A percentile compares a stretch with the other conserved stretches of the same genome.
Evolutionary conservation across 2,113 vertebrate genomes (phyloP).

Genomic region (Pampusana beccarii): DNA sequence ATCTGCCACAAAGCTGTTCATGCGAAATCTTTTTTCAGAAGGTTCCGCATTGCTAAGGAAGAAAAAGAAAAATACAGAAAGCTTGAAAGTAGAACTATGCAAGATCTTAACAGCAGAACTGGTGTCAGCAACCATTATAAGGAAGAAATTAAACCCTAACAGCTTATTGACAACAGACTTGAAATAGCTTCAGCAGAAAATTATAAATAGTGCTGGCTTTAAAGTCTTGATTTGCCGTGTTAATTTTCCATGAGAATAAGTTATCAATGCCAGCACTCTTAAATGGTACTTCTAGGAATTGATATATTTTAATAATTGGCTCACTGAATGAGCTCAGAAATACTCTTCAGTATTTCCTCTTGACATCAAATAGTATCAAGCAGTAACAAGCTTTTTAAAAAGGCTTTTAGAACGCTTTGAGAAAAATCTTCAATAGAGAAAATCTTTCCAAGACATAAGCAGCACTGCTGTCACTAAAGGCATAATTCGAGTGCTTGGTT

Average conservation of each 20-base stretch:
- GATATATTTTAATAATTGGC: background rate
- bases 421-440: background rate
- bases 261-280: background rate
- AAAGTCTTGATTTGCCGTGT: background rate
- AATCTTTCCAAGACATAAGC: background rate
- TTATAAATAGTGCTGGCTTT: too few species aligned
- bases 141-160: background rate
- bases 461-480: background rate
- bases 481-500: background rate
- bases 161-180: background rate
- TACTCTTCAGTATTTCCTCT: background rate
- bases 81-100: background rate
- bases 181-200: too few species aligned
- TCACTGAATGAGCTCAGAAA: background rate
- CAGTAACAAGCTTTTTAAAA: background rate
- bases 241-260: background rate
- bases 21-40: constrained; percentile 79
- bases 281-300: background rate
- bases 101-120: background rate
- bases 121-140: background rate
- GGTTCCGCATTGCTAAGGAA: constrained; percentile 80
- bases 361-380: background rate
- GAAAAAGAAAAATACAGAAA: constrained; percentile 10
- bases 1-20: constrained; percentile 83
- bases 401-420: background rate